Evolutionary conservation across 2,888 invertebrate species (phyloP).

Genomic region (Lagria hirta): DNA sequence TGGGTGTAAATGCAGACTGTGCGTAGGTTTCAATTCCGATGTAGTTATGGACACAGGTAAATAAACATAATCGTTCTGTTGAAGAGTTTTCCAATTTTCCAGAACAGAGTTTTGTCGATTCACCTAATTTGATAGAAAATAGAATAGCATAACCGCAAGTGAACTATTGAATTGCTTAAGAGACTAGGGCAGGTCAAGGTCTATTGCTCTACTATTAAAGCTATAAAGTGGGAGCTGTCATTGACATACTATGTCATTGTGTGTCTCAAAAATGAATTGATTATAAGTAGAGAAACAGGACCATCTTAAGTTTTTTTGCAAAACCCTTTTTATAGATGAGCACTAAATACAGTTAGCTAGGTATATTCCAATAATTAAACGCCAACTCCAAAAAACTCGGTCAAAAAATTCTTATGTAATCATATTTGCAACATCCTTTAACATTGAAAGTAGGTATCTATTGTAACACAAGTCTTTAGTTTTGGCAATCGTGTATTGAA

Average conservation of each 20-base stretch:
- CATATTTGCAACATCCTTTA: constrained; percentile 25
- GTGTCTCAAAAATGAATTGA: constrained; percentile 26
- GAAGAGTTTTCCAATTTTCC: no score
- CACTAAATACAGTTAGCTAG: constrained; percentile 10
- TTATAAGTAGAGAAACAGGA: constrained; percentile 2
- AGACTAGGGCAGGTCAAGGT: constrained; percentile 41
- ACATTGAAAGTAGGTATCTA: constrained; percentile 17
- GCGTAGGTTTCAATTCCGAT: constrained; percentile 26
- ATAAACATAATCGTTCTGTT: no score
- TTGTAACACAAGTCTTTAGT: constrained; percentile 13
- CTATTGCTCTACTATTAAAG: constrained; percentile 26
- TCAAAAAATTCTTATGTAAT: constrained; percentile 23
- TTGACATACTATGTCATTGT: constrained; percentile 40
- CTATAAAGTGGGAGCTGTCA: constrained; percentile 37
- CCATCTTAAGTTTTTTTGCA: constrained; percentile 2
- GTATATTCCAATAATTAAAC: constrained; percentile 12
- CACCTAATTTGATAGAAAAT: constrained; percentile 5
- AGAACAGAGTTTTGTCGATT: no score
- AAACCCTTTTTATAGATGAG: no score
- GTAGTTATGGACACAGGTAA: no score
- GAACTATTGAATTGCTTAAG: constrained; percentile 24
- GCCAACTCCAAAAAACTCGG: constrained; percentile 17
- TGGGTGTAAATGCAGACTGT: constrained; percentile 37
- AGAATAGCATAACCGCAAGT: constrained; percentile 4
- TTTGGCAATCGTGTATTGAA: no score